Conservation (phyloP, 2,888 invertebrate genomes). For the Neoascia interrupta region DNA sequence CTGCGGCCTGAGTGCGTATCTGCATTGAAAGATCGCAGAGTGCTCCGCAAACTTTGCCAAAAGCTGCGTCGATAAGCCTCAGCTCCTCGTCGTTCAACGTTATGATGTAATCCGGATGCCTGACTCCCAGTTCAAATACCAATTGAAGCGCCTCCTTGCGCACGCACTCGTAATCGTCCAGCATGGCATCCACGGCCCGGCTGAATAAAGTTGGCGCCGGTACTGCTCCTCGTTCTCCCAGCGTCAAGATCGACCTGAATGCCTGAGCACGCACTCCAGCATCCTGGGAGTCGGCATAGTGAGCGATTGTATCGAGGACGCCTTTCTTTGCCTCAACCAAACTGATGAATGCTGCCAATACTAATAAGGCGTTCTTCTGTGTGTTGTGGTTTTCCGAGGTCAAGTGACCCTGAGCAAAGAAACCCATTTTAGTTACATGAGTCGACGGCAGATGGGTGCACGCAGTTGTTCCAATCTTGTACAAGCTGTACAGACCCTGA, state of each 20-base stretch:
- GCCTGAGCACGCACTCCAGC: constrained; percentile 94
- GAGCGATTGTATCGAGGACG: constrained; percentile 87
- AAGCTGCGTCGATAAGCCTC: constrained; percentile 96
- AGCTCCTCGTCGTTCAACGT: constrained; percentile 90
- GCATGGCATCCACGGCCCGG: constrained; percentile 86
- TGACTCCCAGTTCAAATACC: constrained; percentile 91
- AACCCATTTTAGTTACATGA: constrained; percentile 77
- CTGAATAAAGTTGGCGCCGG: constrained; percentile 86
- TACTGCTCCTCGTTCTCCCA: constrained; percentile 90
- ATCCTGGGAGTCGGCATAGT: constrained; percentile 93
- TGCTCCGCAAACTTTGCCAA: constrained; percentile 95
- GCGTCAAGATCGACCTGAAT: constrained; percentile 89
- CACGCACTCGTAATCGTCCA: constrained; percentile 97
- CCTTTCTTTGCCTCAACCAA: constrained; percentile 82
- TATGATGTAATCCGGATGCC: constrained; percentile 90
- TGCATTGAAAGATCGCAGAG: constrained; percentile 95
- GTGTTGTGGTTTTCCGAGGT: constrained; percentile 77
- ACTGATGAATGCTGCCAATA: constrained; percentile 76
- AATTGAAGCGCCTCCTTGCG: constrained; percentile 91
- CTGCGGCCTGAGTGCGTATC: constrained; percentile 91
- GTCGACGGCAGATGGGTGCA: constrained; percentile 74
- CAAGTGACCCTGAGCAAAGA: constrained; percentile 77
- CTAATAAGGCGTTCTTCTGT: constrained; percentile 78
- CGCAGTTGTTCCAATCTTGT: constrained; percentile 75
- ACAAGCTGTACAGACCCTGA: constrained; percentile 77